A percentile compares a stretch with the other conserved stretches of the same genome.
These are phyloP conservation scores for Synergus laeviventris DNA, from an alignment of 2,888 invertebrate species.

Conservation along the genomic window DNA sequence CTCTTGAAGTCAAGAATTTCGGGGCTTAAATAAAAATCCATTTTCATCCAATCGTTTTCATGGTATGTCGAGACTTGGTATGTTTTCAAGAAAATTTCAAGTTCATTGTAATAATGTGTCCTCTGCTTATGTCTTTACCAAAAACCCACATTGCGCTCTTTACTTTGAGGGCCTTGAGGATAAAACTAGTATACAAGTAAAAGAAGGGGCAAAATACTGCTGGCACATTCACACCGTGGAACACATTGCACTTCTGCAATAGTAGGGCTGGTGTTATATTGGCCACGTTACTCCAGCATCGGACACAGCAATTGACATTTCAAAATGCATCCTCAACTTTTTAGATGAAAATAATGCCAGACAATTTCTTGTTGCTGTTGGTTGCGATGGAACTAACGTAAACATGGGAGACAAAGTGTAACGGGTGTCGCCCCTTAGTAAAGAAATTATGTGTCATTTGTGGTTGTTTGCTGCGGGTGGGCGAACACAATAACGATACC, in stretches of 20 bases:
- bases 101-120: slow-evolving; percentile 26
- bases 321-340: slow-evolving; percentile 16
- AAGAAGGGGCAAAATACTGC: slow-evolving; percentile 9
- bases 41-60: too few relatives aligned
- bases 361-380: too few relatives aligned
- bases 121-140: neutral
- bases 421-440: too few relatives aligned
- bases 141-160: slow-evolving; percentile 8
- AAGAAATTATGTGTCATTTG: too few relatives aligned
- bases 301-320: slow-evolving; percentile 7
- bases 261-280: slow-evolving; percentile 9
- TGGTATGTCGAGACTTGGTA: too few relatives aligned
- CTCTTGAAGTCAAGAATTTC: too few relatives aligned
- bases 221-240: neutral
- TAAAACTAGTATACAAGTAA: slow-evolving; percentile 2
- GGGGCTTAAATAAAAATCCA: too few relatives aligned
- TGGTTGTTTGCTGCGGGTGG: too few relatives aligned
- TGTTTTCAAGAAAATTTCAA: too few relatives aligned
- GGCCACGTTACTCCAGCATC: slow-evolving; percentile 15
- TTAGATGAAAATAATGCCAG: neutral
- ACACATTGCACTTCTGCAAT: neutral
- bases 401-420: too few relatives aligned
- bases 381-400: too few relatives aligned
- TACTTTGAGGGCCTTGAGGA: slow-evolving; percentile 46
- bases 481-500: too few relatives aligned